Evolutionary conservation across 2,888 invertebrate species (phyloP).

Genomic region (Lasioglossum vierecki): DNA sequence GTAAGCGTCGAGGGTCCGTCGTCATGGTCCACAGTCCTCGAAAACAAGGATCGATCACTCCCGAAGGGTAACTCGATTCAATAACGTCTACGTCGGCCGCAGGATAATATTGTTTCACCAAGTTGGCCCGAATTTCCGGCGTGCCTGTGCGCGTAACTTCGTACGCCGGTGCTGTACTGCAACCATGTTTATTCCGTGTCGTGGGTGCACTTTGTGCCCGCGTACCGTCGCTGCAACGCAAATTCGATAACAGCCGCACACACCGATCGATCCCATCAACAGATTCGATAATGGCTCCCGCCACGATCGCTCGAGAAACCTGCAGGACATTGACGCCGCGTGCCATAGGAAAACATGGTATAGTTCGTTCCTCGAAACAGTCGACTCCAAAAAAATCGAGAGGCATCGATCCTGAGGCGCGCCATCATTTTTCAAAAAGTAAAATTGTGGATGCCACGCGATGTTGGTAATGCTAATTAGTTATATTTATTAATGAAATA

Average conservation of each 20-base stretch:
- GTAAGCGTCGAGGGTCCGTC: background rate
- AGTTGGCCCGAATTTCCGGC: slow-evolving; percentile 38
- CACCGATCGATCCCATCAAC: slow-evolving; percentile 44
- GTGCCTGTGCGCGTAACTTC: slow-evolving; percentile 55
- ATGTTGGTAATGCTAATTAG: too few species aligned
- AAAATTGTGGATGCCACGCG: too few species aligned
- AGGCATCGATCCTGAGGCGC: background rate
- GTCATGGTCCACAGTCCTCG: background rate
- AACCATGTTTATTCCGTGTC: slow-evolving; percentile 55
- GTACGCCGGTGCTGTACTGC: slow-evolving; percentile 23
- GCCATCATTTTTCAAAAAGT: background rate
- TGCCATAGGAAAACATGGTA: background rate
- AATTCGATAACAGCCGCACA: slow-evolving; percentile 53
- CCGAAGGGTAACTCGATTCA: slow-evolving; percentile 64
- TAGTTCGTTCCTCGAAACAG: background rate
- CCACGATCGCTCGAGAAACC: background rate
- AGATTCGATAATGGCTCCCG: slow-evolving; percentile 50
- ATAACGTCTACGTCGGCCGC: slow-evolving; percentile 59
- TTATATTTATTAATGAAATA: too few species aligned
- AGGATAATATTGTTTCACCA: slow-evolving; percentile 64
- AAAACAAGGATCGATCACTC: slow-evolving; percentile 37
- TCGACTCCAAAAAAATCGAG: background rate
- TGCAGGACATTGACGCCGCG: slow-evolving; percentile 1
- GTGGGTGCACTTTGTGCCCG: slow-evolving; percentile 49
- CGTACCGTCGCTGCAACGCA: slow-evolving; percentile 26